A percentile compares a stretch with the other conserved stretches of the same genome.
Conservation (phyloP, 2,797 vertebrate species). For the Xiphorhynchus erythropygius region DNA sequence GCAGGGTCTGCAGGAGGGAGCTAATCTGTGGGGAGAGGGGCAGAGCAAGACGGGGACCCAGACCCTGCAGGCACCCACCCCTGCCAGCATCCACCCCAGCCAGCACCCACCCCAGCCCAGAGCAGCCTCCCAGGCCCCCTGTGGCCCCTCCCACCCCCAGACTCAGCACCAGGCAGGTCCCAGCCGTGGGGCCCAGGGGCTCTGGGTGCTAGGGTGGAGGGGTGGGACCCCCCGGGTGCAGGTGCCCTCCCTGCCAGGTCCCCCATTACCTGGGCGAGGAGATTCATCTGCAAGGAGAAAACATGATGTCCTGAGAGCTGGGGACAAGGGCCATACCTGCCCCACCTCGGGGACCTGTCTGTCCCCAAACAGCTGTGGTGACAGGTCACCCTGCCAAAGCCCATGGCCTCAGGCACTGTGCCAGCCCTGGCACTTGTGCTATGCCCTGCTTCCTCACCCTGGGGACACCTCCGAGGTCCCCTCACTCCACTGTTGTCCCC, state of each 20-base stretch:
- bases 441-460: background rate
- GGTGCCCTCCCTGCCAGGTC: background rate
- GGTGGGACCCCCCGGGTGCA: background rate
- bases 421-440: accelerated
- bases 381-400: accelerated
- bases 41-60: background rate
- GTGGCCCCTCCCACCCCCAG: accelerated
- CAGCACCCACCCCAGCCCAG: background rate
- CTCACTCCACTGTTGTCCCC: accelerated
- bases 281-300: slow-evolving; percentile 42
- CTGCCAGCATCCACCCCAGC: no score
- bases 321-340: accelerated
- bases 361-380: background rate
- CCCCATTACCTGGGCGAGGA: background rate
- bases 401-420: accelerated
- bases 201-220: background rate
- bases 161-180: background rate
- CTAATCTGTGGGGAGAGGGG: background rate
- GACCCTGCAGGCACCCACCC: background rate
- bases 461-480: background rate
- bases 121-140: background rate
- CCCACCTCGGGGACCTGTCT: accelerated
- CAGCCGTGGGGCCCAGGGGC: accelerated
- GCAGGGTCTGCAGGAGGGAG: background rate
- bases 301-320: background rate